Evolutionary conservation across 2,888 invertebrate species (phyloP).

Genomic region (Limnephilus rhombicus): DNA sequence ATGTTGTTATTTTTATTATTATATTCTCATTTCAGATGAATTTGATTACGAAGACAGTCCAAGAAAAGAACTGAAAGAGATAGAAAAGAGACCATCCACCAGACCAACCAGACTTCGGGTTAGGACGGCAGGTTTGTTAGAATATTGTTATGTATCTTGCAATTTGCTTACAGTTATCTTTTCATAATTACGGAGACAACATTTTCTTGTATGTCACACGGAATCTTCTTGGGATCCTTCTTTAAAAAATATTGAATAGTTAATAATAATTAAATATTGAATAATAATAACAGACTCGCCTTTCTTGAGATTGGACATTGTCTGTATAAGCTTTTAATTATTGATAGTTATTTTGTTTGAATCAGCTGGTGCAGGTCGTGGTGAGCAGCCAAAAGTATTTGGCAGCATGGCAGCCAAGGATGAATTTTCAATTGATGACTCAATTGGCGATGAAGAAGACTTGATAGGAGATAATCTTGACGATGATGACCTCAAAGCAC

Average conservation of each 20-base stretch:
- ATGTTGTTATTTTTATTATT: background rate
- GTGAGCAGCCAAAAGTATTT: constrained; percentile 75
- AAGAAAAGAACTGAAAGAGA: constrained; percentile 67
- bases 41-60: constrained; percentile 67
- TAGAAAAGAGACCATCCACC: constrained; percentile 73
- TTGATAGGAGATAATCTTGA: constrained; percentile 73
- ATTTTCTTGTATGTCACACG: background rate
- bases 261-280: too few relatives aligned
- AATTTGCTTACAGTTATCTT: background rate
- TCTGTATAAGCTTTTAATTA: background rate
- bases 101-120: constrained; percentile 78
- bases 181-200: background rate
- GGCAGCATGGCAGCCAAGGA: constrained; percentile 78
- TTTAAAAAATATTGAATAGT: background rate
- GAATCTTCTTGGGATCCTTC: background rate
- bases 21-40: constrained; percentile 57
- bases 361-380: constrained; percentile 66
- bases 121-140: constrained; percentile 76
- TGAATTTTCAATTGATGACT: constrained; percentile 78
- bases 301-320: background rate
- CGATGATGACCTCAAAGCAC: constrained; percentile 71
- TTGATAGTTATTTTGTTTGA: background rate
- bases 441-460: constrained; percentile 77
- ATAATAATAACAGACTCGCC: too few relatives aligned
- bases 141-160: constrained; percentile 12